Percentiles rank a stretch among this genome's conserved stretches.
Evolutionary conservation across 2,113 vertebrate species (phyloP).

Genomic region (Caracal caracal): DNA sequence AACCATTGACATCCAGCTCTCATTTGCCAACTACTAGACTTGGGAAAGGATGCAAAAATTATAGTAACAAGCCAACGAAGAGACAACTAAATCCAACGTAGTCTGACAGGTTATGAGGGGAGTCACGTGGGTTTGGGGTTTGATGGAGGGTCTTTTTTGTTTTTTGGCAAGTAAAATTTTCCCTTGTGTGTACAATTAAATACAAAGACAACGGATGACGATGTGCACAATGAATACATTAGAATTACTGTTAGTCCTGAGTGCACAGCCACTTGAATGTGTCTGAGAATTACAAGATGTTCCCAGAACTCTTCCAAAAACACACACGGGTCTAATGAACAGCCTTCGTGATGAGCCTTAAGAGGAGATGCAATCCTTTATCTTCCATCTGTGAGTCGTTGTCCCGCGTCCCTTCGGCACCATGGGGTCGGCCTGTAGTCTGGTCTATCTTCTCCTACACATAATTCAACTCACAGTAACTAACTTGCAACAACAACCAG

Average conservation of each 20-base stretch:
- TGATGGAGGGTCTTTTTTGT: not conserved
- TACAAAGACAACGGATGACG: not conserved
- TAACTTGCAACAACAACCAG: not conserved
- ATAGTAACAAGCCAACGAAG: not conserved
- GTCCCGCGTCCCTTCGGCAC: not conserved
- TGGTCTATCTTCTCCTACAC: not conserved
- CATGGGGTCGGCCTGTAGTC: not conserved
- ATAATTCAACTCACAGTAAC: not conserved
- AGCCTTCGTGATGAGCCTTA: not conserved
- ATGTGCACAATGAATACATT: not conserved
- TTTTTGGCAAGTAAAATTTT: not conserved
- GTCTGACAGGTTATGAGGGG: not conserved
- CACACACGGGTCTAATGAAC: not conserved
- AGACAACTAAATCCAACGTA: not conserved
- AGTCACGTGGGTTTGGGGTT: not conserved
- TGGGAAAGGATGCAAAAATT: not conserved
- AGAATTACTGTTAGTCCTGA: not conserved
- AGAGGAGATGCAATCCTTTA: not conserved
- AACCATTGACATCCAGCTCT: not conserved
- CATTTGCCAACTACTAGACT: not conserved
- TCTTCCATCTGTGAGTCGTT: not conserved
- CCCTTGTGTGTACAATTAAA: constrained; percentile 5
- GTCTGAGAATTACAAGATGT: constrained; percentile 31
- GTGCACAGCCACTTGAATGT: not conserved
- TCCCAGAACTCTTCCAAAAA: constrained; percentile 34